These are phyloP conservation scores for Electrona antarctica DNA, from an alignment of 2,113 vertebrate species.

Conservation along the genomic window DNA sequence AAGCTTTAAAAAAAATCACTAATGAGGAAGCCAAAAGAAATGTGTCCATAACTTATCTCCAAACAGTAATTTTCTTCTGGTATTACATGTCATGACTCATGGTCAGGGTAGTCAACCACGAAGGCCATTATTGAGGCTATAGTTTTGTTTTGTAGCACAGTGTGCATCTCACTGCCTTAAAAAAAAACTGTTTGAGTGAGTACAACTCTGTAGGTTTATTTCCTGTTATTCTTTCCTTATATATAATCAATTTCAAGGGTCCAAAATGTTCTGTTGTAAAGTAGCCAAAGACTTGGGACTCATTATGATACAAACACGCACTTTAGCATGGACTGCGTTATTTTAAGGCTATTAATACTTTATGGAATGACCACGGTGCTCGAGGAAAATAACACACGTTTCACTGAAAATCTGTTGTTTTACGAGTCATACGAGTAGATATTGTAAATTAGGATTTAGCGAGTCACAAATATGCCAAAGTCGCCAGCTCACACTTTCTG, in stretches of 20 bases:
- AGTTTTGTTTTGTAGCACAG: neutral
- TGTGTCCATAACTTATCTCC: neutral
- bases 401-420: no score
- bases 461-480: slow-evolving; percentile 19
- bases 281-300: neutral
- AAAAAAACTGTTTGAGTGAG: neutral
- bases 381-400: no score
- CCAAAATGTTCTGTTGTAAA: neutral
- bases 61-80: neutral
- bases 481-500: neutral
- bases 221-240: no score
- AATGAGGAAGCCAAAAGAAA: no score
- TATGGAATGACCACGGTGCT: no score
- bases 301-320: slow-evolving; percentile 16
- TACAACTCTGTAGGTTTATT: neutral
- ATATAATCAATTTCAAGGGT: neutral
- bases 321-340: slow-evolving; percentile 22
- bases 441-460: no score
- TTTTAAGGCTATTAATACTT: neutral
- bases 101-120: neutral
- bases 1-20: no score
- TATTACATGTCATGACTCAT: neutral
- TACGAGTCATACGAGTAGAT: no score
- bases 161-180: neutral
- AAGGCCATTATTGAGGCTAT: neutral